Conservation (phyloP, 2,888 invertebrate genomes). For the Sisyra nigra region DNA sequence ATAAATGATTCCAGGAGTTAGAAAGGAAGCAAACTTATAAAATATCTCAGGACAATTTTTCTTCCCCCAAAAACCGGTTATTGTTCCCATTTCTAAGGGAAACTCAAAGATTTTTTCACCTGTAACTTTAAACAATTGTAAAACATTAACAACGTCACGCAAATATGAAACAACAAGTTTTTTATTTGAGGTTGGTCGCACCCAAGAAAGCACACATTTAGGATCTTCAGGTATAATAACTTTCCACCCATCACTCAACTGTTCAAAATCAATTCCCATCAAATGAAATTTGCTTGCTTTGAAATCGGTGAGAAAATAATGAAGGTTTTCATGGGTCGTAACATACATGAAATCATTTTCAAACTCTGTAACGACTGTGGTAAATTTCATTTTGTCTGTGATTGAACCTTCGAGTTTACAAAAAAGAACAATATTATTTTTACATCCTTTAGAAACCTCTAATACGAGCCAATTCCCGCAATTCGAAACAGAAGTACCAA, state of each 20-base stretch:
- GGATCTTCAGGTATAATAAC: slow-evolving; percentile 70
- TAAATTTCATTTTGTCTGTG: slow-evolving; percentile 45
- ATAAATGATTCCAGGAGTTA: slow-evolving; percentile 79
- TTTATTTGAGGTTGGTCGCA: slow-evolving; percentile 64
- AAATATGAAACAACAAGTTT: slow-evolving; percentile 79
- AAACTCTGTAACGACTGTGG: slow-evolving; percentile 71
- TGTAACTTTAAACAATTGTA: slow-evolving; percentile 59
- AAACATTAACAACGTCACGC: slow-evolving; percentile 77
- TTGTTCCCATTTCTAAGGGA: slow-evolving; percentile 72
- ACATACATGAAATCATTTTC: slow-evolving; percentile 92
- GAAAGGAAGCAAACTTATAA: slow-evolving; percentile 86
- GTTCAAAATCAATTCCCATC: slow-evolving; percentile 62
- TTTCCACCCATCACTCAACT: slow-evolving; percentile 60
- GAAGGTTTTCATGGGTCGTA: slow-evolving; percentile 68
- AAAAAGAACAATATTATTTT: slow-evolving; percentile 80
- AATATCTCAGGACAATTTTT: slow-evolving; percentile 79
- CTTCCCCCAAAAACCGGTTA: slow-evolving; percentile 71
- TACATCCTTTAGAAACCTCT: slow-evolving; percentile 71
- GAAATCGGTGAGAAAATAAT: slow-evolving; percentile 83
- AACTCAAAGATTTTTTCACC: slow-evolving; percentile 61
- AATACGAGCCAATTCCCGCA: slow-evolving; percentile 84
- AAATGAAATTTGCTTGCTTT: slow-evolving; percentile 84
- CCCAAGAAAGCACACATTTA: slow-evolving; percentile 82
- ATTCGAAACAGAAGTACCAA: slow-evolving; percentile 71
- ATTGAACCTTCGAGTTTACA: slow-evolving; percentile 58